Conservation (phyloP, 2,797 vertebrate genomes). For the Bufotes viridis region DNA sequence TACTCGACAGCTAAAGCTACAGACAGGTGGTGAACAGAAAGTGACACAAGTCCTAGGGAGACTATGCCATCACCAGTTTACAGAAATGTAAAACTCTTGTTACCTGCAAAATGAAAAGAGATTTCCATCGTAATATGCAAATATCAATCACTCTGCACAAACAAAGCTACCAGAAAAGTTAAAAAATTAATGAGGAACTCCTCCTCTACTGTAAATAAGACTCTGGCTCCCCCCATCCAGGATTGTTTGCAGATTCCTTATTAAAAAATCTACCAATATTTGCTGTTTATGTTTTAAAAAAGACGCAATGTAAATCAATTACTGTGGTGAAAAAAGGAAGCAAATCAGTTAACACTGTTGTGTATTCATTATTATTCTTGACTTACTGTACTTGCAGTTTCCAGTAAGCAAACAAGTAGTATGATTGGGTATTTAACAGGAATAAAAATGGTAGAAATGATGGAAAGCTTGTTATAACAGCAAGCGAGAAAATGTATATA, state of each 20-base stretch:
- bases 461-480: no score
- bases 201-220: neutral
- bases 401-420: no score
- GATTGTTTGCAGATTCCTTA: neutral
- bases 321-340: neutral
- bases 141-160: neutral
- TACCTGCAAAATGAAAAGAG: neutral
- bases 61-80: no score
- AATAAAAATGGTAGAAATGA: no score
- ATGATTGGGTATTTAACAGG: no score
- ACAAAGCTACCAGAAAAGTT: neutral
- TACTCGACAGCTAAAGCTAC: no score
- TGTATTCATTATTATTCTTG: no score
- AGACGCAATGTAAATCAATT: neutral
- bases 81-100: neutral
- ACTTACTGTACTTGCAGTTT: no score
- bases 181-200: neutral
- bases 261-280: neutral
- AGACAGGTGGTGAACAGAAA: no score
- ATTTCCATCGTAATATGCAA: neutral
- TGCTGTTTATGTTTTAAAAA: neutral
- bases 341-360: neutral
- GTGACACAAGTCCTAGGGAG: no score
- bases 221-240: no score
- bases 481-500: no score